These are phyloP conservation scores for Endotricha flammealis DNA, from an alignment of 2,888 invertebrate genomes.

Conservation along the genomic window DNA sequence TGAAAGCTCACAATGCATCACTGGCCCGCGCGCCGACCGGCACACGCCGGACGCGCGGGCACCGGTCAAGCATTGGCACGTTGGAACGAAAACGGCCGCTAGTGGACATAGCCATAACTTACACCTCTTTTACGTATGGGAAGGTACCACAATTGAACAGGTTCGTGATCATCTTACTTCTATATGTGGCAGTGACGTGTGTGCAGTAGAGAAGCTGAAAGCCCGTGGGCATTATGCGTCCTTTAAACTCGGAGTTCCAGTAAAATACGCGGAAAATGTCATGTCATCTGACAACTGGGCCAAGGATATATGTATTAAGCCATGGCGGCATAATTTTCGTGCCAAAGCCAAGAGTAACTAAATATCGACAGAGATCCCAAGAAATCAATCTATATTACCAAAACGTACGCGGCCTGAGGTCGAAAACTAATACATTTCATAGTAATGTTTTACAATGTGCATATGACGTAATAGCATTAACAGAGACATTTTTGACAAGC, in stretches of 20 bases:
- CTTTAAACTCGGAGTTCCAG: conserved; percentile 4
- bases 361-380: too few relatives aligned
- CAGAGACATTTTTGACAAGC: conserved; percentile 7
- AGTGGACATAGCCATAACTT: too few relatives aligned
- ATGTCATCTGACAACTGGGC: conserved; percentile 7
- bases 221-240: too few relatives aligned
- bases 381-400: conserved; percentile 5
- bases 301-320: conserved; percentile 8
- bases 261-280: background rate
- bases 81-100: too few relatives aligned
- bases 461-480: conserved; percentile 1
- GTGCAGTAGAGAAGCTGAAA: background rate
- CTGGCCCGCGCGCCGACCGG: too few relatives aligned
- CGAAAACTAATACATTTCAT: conserved; percentile 6
- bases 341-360: background rate
- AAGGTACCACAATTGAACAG: too few relatives aligned
- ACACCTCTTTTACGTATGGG: too few relatives aligned
- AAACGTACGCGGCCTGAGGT: conserved; percentile 11
- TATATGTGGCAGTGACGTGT: background rate
- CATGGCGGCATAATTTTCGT: conserved; percentile 13
- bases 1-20: too few relatives aligned
- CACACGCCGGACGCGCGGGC: too few relatives aligned
- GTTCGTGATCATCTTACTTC: background rate
- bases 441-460: conserved; percentile 2
- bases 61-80: too few relatives aligned